Percentiles rank a stretch among this genome's conserved stretches.
Conservation (phyloP, 2,888 invertebrate genomes). For the Carpatolechia fugitivella region DNA sequence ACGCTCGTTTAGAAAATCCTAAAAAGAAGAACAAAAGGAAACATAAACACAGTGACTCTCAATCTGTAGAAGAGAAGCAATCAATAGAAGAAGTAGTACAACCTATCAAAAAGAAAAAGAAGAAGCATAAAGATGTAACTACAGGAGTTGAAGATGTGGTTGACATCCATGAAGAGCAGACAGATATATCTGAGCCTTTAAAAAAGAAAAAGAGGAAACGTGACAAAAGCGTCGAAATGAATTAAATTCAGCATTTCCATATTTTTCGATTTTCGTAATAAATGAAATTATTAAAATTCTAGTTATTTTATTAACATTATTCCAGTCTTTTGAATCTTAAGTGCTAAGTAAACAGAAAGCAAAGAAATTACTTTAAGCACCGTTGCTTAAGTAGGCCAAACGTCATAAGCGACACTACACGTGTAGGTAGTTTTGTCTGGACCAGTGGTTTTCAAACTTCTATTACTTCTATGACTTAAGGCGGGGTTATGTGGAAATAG, state of each 20-base stretch:
- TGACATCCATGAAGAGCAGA: background rate
- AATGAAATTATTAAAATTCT: slow-evolving; percentile 15
- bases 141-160: background rate
- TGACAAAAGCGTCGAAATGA: slow-evolving; percentile 4
- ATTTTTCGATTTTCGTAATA: slow-evolving; percentile 16
- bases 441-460: slow-evolving; percentile 43
- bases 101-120: slow-evolving; percentile 18
- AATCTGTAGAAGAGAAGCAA: background rate
- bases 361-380: slow-evolving; percentile 14
- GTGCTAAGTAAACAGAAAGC: slow-evolving; percentile 15
- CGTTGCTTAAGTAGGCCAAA: slow-evolving; percentile 40
- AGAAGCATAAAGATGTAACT: background rate
- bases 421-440: slow-evolving; percentile 40
- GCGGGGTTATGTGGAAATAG: no score
- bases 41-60: background rate
- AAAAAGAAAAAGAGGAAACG: slow-evolving; percentile 17
- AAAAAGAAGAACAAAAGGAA: slow-evolving; percentile 18
- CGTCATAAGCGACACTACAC: slow-evolving; percentile 43
- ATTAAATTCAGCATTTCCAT: slow-evolving; percentile 9
- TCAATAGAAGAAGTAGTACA: background rate
- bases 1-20: background rate
- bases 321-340: slow-evolving; percentile 2
- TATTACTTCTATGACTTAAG: slow-evolving; percentile 25
- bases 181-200: background rate
- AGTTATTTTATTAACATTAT: slow-evolving; percentile 1